Evolutionary conservation across 2,888 invertebrate species (phyloP).

Genomic region (Perdita meconis): DNA sequence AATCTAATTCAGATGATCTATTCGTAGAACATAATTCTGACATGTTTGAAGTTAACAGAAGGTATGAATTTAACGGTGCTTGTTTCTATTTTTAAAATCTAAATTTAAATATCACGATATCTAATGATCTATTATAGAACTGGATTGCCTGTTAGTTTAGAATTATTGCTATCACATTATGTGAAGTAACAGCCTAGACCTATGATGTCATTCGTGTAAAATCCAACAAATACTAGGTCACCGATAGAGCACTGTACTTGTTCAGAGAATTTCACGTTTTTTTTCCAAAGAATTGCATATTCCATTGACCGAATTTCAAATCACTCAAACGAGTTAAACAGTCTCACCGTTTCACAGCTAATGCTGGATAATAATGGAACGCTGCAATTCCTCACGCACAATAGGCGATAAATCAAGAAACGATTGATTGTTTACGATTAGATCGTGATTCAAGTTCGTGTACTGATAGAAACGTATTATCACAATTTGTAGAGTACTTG

Average conservation of each 20-base stretch:
- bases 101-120: no score
- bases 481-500: conserved; percentile 57
- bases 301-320: not conserved
- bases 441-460: conserved; percentile 63
- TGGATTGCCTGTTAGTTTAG: not conserved
- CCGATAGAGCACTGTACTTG: not conserved
- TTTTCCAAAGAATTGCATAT: not conserved
- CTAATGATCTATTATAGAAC: no score
- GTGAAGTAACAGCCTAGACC: not conserved
- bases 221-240: no score
- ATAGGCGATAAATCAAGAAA: conserved; percentile 60
- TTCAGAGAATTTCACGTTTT: no score
- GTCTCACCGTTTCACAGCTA: conserved; percentile 1
- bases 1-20: no score
- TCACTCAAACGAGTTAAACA: conserved; percentile 1
- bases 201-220: no score
- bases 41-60: no score
- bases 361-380: conserved; percentile 42
- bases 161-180: not conserved
- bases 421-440: conserved; percentile 73
- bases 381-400: conserved; percentile 35
- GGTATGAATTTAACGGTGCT: no score
- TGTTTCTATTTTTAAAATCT: no score
- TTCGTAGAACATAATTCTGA: no score
- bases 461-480: conserved; percentile 65